Evolutionary conservation across 2,888 invertebrate species (phyloP).

Genomic region (Epirrhoe alternata): DNA sequence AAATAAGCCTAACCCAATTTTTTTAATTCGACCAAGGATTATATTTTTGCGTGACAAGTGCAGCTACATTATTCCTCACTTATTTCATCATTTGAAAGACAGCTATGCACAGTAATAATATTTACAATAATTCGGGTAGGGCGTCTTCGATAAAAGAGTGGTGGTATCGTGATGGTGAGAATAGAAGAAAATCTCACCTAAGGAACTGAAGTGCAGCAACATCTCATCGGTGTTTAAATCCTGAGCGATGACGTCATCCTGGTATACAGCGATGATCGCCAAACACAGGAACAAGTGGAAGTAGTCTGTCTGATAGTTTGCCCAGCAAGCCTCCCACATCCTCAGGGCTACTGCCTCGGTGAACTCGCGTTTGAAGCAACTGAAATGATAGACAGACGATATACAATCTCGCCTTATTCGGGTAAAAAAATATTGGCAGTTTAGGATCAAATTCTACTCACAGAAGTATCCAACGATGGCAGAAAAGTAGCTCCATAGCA

Average conservation of each 20-base stretch:
- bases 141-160: too few relatives aligned
- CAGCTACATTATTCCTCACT: too few relatives aligned
- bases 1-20: too few relatives aligned
- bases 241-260: slow-evolving; percentile 96
- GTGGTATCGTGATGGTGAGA: too few relatives aligned
- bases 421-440: not conserved
- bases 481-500: slow-evolving; percentile 95
- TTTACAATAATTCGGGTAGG: too few relatives aligned
- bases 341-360: slow-evolving; percentile 94
- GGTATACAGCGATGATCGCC: slow-evolving; percentile 96
- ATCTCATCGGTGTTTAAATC: slow-evolving; percentile 97
- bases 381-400: slow-evolving; percentile 61
- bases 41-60: too few relatives aligned
- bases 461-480: slow-evolving; percentile 97
- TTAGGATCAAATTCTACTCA: slow-evolving; percentile 73
- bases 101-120: too few relatives aligned
- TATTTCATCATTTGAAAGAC: too few relatives aligned
- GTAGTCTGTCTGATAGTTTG: slow-evolving; percentile 97
- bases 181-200: slow-evolving; percentile 78
- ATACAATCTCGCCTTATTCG: not conserved
- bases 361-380: slow-evolving; percentile 96
- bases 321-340: slow-evolving; percentile 99
- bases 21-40: too few relatives aligned
- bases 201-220: slow-evolving; percentile 96
- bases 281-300: slow-evolving; percentile 97